Evolutionary conservation across 1,140 invertebrate species (phyloP).

Genomic region (Akabosia matsudoensis): DNA sequence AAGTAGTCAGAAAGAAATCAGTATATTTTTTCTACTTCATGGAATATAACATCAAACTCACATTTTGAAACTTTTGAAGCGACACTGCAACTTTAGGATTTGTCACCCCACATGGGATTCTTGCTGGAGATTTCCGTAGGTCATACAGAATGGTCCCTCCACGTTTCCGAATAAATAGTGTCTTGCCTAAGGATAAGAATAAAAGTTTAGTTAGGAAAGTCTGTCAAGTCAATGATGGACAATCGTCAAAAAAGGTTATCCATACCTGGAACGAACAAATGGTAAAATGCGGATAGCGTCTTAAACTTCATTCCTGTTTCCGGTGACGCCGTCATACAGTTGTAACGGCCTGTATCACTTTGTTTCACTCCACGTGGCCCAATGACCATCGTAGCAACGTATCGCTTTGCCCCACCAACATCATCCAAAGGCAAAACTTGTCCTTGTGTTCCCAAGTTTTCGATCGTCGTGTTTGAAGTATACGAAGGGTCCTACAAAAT

Average conservation of each 20-base stretch:
- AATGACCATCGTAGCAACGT: constrained; percentile 25
- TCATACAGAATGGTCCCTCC: constrained; percentile 28
- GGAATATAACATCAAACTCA: background rate
- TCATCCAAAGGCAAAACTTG: constrained; percentile 13
- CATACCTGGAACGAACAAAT: constrained; percentile 30
- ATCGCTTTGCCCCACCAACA: constrained; percentile 30
- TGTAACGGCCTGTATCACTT: constrained; percentile 29
- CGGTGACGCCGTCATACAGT: constrained; percentile 32
- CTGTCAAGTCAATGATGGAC: background rate
- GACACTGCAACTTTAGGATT: constrained; percentile 31
- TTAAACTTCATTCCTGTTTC: constrained; percentile 32
- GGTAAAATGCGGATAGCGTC: constrained; percentile 33
- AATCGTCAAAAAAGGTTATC: background rate
- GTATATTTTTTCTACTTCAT: too few species aligned
- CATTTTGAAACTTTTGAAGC: constrained; percentile 31
- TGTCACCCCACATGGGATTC: constrained; percentile 35
- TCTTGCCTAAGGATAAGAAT: constrained; percentile 12
- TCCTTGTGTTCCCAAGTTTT: constrained; percentile 28
- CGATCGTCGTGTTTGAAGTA: constrained; percentile 29
- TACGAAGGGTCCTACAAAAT: constrained; percentile 19
- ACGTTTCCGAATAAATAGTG: constrained; percentile 25
- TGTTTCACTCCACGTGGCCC: constrained; percentile 24
- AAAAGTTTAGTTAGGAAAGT: background rate
- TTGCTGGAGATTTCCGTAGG: constrained; percentile 29
- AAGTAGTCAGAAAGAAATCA: too few species aligned